These are phyloP conservation scores for Drosophila fuyamai DNA, from an alignment of 1,140 invertebrate species.

Conservation along the genomic window DNA sequence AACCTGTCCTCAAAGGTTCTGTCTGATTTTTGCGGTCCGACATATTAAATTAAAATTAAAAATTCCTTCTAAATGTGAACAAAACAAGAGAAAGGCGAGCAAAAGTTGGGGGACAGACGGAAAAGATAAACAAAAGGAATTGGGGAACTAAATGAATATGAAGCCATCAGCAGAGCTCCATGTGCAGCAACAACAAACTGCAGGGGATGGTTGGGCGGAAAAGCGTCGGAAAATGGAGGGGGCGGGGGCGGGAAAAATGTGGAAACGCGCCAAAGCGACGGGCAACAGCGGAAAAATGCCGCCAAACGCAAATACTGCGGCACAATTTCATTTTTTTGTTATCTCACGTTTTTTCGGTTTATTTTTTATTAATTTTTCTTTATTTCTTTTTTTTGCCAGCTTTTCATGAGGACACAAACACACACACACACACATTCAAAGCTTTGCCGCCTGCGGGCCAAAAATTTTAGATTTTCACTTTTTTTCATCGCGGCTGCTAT, in stretches of 20 bases:
- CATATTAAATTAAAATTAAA: slow-evolving; percentile 63
- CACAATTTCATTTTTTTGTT: slow-evolving; percentile 61
- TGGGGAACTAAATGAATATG: slow-evolving; percentile 39
- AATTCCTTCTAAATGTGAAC: slow-evolving; percentile 63
- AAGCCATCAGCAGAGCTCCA: slow-evolving; percentile 40
- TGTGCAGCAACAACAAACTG: slow-evolving; percentile 31
- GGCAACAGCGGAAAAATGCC: slow-evolving; percentile 56
- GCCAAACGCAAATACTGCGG: slow-evolving; percentile 69
- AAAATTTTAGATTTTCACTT: slow-evolving; percentile 57
- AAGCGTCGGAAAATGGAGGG: slow-evolving; percentile 1
- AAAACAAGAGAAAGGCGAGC: slow-evolving; percentile 16
- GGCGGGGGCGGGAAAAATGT: slow-evolving; percentile 39
- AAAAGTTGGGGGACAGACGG: slow-evolving; percentile 3
- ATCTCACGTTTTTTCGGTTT: slow-evolving; percentile 43
- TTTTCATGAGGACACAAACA: slow-evolving; percentile 24
- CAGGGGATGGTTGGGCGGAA: slow-evolving; percentile 19
- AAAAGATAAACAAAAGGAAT: slow-evolving; percentile 64
- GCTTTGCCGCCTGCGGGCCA: slow-evolving; percentile 37
- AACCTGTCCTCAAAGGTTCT: neutral
- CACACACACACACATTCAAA: slow-evolving; percentile 23
- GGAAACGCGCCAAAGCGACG: slow-evolving; percentile 43
- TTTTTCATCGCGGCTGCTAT: slow-evolving; percentile 11
- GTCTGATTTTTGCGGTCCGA: neutral
- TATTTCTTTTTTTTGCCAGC: slow-evolving; percentile 20
- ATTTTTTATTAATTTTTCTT: slow-evolving; percentile 43